Base-by-base conservation (phyloP, 2,888 invertebrate species). In the Fragum whitleyi region DNA sequence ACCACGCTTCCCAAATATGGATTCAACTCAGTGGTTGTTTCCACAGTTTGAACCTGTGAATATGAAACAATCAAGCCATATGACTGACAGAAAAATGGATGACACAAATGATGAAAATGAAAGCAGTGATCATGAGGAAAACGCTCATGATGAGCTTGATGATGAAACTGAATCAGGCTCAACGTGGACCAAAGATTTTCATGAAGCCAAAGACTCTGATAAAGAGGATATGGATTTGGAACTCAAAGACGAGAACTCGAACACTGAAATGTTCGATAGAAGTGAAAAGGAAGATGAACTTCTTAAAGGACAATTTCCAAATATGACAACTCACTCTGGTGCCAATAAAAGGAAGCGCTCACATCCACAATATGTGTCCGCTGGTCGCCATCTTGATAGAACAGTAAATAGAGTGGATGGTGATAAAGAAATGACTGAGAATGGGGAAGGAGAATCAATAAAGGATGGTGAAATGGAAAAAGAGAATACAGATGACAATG, bases 311-410 rank as follows among this genome's bases (percentile, higher is more conserved):
- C 74, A 78, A 28, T 32, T 71, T 57, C 76, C 55, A 55, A 80
- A 51, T 61, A 55, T 79, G 11, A 61, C 82, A 47, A 78, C 81
- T 9, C 83, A 86, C 36, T 76, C 85, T 14, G 88, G 87, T 16
- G 91, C 91, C 19, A 93, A 93, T 86, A 92, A 91, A 84, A 96
- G 98, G 91, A 99, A 99, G 95, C 98, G 98, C 0, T 98, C 98
- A 0, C 98, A 98, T 73, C 98, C 99, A 1, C 98, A 99, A 94
- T 98, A 98, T 98, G 98, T 98, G 5, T 98, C 98, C 94, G 98
- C 98, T 9, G 97, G 97, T 7, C 87, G 92, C 14, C 93, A 93
- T 83, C 84, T 94, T 76, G 91, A 94, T 76, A 87, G 91, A 86
- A 82, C 90, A 39, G 84, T 86, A 21, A 81, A 82, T 71, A 74